These are phyloP conservation scores for Panthera leo DNA, from an alignment of 2,113 vertebrate species.

Conservation along the genomic window DNA sequence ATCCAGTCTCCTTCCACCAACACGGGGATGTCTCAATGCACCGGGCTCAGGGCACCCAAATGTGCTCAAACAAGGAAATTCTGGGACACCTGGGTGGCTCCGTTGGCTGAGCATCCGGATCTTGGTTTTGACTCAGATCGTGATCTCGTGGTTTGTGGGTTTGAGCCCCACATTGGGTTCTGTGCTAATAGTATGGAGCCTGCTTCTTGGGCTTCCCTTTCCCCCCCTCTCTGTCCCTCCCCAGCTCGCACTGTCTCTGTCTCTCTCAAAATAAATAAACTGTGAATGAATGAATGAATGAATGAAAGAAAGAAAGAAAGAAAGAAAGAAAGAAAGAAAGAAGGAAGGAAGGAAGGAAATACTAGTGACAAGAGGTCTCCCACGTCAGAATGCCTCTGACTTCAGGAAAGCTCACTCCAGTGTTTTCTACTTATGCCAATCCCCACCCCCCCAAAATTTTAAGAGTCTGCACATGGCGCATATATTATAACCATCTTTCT, in stretches of 20 bases:
- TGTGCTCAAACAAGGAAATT: background rate
- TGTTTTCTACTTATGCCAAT: background rate
- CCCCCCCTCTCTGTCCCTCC: too few species aligned
- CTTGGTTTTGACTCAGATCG: background rate
- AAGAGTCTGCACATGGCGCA: background rate
- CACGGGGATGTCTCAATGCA: background rate
- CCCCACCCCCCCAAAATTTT: background rate
- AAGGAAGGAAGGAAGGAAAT: background rate
- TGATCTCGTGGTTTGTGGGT: background rate
- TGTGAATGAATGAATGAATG: too few species aligned
- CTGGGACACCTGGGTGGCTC: background rate
- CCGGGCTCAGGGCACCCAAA: background rate
- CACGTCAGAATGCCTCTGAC: background rate
- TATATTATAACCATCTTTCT: background rate
- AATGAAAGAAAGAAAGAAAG: too few species aligned
- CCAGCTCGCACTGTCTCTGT: too few species aligned
- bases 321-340: background rate
- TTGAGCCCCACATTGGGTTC: background rate
- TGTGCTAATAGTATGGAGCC: too few species aligned
- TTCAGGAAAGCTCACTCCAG: background rate
- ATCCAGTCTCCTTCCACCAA: background rate
- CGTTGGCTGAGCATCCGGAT: background rate
- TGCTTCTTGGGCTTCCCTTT: too few species aligned
- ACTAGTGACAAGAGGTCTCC: background rate
- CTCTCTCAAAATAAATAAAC: too few species aligned